A percentile compares a stretch with the other conserved stretches of the same genome.
Conservation (phyloP, 2,797 vertebrate species). For the Morus bassanus region DNA sequence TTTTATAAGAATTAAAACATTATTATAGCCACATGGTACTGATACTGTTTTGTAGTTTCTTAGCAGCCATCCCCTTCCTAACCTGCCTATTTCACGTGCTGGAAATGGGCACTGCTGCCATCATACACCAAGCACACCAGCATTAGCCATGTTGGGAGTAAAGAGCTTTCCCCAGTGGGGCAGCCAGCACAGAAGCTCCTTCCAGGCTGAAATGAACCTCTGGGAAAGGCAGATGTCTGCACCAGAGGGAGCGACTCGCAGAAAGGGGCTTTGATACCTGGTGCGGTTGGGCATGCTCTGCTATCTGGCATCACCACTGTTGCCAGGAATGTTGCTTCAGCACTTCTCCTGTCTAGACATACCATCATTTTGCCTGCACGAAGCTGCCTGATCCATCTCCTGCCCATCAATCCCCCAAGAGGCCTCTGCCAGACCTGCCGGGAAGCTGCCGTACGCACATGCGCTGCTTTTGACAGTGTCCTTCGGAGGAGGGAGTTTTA, state of each 20-base stretch:
- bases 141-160: background rate
- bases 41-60: background rate
- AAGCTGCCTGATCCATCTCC: background rate
- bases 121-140: background rate
- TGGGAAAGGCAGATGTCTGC: background rate
- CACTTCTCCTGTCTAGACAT: conserved; percentile 43
- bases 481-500: background rate
- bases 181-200: background rate
- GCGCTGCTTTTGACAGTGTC: background rate
- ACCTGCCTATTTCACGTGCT: background rate
- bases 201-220: background rate
- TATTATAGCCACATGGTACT: background rate
- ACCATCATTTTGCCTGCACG: background rate
- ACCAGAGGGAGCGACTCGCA: accelerated
- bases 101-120: background rate
- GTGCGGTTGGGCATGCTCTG: accelerated
- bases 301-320: background rate
- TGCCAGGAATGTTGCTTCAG: conserved; percentile 31
- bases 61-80: background rate
- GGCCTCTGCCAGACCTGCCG: background rate
- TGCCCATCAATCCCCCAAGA: background rate
- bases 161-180: background rate
- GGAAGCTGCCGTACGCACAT: background rate
- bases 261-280: background rate
- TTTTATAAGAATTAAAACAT: background rate